phyloP scores from a whole-genome alignment of 2,888 invertebrate species.

The Antitype chi region DNA sequence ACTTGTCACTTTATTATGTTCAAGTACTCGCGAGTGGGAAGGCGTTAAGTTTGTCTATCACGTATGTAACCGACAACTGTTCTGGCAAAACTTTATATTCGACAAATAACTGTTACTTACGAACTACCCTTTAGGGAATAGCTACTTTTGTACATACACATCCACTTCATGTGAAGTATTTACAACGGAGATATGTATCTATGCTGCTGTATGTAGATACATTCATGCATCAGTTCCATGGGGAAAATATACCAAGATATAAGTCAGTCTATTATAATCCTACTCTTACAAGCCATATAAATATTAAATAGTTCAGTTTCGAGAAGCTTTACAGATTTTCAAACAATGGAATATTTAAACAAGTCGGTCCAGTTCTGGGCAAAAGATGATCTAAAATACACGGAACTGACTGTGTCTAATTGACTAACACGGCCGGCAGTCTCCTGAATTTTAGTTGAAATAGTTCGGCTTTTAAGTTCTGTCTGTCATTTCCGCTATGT shows the following conservation, averaged over 20 bases:
- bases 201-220: constrained; percentile 1
- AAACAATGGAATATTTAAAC: neutral
- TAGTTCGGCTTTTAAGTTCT: constrained; percentile 17
- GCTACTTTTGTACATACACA: constrained; percentile 19
- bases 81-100: constrained; percentile 61
- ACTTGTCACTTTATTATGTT: constrained; percentile 69
- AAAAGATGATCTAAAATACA: constrained; percentile 18
- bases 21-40: constrained; percentile 46
- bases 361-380: neutral
- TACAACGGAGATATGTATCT: constrained; percentile 8
- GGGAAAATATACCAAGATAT: constrained; percentile 19
- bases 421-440: constrained; percentile 2
- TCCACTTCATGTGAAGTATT: constrained; percentile 30
- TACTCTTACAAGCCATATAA: neutral
- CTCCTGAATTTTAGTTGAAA: constrained; percentile 10
- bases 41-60: constrained; percentile 65
- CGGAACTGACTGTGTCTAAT: constrained; percentile 9
- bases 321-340: neutral
- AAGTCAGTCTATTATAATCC: neutral
- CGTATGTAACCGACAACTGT: constrained; percentile 60
- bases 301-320: neutral
- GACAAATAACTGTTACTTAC: constrained; percentile 52
- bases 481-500: neutral
- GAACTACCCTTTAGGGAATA: constrained; percentile 39
- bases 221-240: constrained; percentile 3